Base-by-base conservation (phyloP, 1,140 invertebrate genomes). In the Hestina assimilis region DNA sequence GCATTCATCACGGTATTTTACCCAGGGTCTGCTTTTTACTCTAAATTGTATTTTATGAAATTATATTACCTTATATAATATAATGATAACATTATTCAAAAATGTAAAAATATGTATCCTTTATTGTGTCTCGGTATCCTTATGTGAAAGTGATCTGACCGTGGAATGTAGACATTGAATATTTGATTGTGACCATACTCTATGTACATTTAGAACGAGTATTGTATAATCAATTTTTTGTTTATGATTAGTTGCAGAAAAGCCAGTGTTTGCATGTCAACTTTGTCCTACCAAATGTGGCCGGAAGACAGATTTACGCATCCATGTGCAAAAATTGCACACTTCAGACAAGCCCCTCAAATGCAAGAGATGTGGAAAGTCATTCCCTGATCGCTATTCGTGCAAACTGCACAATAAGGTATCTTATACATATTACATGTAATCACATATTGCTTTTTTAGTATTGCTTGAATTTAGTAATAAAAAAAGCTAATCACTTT, bases 261-360 rank as follows among this genome's bases (percentile, higher is more conserved):
- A 99, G 78, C 98, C 98, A 0, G 93, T 99, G 28, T 99, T 96
- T 87, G 94, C 97, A 58, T 99, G 98, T 83, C 95, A 97, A 70
- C 90, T 98, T 4, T 99, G 98, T 88, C 97, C 98, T 8, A 96
- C 97, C 0, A 99, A 97, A 2, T 99, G 98, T 83, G 97, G 97
- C 0, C 92, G 98, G 15, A 99, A 99, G 91, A 98, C 97, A 0
- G 98, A 99, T 89, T 90, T 99, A 23, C 92, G 97, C 64, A 97
- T 98, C 66, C 98, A 99, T 79, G 95, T 99, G 31, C 96, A 98
- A 87, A 99, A 99, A 82, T 90, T 99, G 42, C 98, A 99, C 82
- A 97, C 96, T 9, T 95, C 96, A 7, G 97, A 98, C 71, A 95
- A 95, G 75, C 97, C 97, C 0, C 83, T 98, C 2, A 94, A 95